phyloP scores from a whole-genome alignment of 2,888 invertebrate species.

The Gasteruption jaculator region DNA sequence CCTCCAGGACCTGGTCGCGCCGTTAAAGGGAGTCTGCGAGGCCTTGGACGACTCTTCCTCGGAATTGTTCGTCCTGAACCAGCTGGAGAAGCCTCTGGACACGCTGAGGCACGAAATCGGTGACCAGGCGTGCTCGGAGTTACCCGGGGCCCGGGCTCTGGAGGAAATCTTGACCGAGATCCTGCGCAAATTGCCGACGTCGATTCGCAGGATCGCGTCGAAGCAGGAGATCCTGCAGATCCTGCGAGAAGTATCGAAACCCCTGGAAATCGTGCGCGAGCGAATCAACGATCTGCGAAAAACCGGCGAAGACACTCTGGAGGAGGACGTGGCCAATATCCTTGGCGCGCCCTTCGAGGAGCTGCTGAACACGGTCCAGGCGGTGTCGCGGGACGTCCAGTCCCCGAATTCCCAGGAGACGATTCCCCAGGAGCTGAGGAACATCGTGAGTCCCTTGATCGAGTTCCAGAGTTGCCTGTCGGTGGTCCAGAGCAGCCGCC shows the following conservation, averaged over 20 bases:
- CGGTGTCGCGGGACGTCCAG: constrained; percentile 21
- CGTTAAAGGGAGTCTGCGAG: constrained; percentile 26
- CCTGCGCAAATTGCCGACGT: no score
- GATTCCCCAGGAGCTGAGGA: constrained; percentile 24
- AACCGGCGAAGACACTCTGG: constrained; percentile 27
- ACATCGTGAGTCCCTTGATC: constrained; percentile 33
- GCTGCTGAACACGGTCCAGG: constrained; percentile 25
- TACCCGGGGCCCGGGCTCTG: constrained; percentile 25
- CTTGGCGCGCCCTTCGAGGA: constrained; percentile 29
- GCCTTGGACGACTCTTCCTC: no score
- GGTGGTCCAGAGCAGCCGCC: constrained; percentile 34
- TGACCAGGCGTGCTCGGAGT: constrained; percentile 22
- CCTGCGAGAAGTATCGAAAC: constrained; percentile 33
- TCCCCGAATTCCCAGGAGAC: constrained; percentile 25
- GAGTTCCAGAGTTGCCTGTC: constrained; percentile 38
- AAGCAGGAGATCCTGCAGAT: constrained; percentile 30
- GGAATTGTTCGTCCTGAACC: constrained; percentile 34
- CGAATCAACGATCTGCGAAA: constrained; percentile 28
- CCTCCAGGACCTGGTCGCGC: constrained; percentile 24
- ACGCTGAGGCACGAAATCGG: constrained; percentile 20
- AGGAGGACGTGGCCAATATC: constrained; percentile 31
- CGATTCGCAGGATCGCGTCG: no score
- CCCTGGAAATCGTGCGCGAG: constrained; percentile 30
- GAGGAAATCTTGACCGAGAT: constrained; percentile 24
- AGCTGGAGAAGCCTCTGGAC: constrained; percentile 28